Percentiles rank a stretch among this genome's conserved stretches.
These are phyloP conservation scores for Eudyptes chrysolophus DNA, from an alignment of 2,113 vertebrate genomes.

Conservation along the genomic window DNA sequence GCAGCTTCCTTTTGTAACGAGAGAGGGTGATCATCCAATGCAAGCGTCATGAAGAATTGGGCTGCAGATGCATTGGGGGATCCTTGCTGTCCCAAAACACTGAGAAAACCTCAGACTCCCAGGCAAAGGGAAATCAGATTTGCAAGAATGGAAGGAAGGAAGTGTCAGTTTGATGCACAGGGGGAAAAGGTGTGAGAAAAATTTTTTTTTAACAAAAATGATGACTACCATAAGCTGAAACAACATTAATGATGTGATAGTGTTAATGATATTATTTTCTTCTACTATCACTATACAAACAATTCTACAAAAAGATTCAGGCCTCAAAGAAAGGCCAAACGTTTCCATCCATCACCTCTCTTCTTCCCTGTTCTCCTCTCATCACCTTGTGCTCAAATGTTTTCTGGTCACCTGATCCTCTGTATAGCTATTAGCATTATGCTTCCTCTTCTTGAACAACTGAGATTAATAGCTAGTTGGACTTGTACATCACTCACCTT, in stretches of 20 bases:
- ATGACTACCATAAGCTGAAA: not conserved
- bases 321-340: not conserved
- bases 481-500: not conserved
- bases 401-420: not conserved
- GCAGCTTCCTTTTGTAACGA: not conserved
- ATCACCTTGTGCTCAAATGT: not conserved
- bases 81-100: not conserved
- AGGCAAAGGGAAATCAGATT: not conserved
- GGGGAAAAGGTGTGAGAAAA: not conserved
- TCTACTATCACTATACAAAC: not conserved
- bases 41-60: fast-evolving
- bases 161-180: not conserved
- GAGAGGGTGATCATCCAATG: not conserved
- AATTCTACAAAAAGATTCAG: not conserved
- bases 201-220: not conserved
- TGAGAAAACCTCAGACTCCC: not conserved
- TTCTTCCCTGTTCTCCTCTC: not conserved
- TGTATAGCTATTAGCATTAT: not conserved
- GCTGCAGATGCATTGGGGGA: not conserved
- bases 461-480: not conserved
- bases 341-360: not conserved
- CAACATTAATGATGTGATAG: not conserved
- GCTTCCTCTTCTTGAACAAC: not conserved
- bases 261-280: not conserved
- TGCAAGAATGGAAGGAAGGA: not conserved